These are phyloP conservation scores for Eupithecia subfuscata DNA, from an alignment of 2,888 invertebrate genomes.

Conservation along the genomic window DNA sequence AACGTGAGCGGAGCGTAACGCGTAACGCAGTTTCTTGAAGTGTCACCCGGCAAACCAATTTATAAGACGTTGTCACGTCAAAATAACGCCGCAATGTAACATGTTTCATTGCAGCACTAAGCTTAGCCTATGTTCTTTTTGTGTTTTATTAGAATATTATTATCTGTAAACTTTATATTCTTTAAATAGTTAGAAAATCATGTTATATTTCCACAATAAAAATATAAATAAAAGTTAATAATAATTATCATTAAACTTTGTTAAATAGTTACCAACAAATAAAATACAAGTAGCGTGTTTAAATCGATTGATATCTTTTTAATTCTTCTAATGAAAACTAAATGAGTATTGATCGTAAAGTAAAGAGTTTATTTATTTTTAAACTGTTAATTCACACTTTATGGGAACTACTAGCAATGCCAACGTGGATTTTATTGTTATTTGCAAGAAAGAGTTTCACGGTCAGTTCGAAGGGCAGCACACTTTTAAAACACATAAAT, in stretches of 20 bases:
- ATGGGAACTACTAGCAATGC: neutral
- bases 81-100: no score
- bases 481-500: slow-evolving; percentile 43
- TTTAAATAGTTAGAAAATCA: no score
- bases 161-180: no score
- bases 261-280: neutral
- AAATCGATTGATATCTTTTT: slow-evolving; percentile 20
- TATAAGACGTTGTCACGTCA: no score
- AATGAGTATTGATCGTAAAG: slow-evolving; percentile 7
- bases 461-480: slow-evolving; percentile 40
- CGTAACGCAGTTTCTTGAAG: no score
- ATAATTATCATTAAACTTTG: neutral
- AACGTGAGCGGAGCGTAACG: no score
- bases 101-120: no score
- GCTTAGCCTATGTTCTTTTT: neutral
- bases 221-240: neutral
- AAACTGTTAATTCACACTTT: slow-evolving; percentile 7
- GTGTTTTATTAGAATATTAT: neutral
- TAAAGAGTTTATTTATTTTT: slow-evolving; percentile 3
- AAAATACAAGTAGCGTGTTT: slow-evolving; percentile 5
- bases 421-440: slow-evolving; percentile 25
- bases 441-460: slow-evolving; percentile 32
- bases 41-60: no score
- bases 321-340: slow-evolving; percentile 14
- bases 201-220: no score